These are phyloP conservation scores for Tringa solitaria DNA, from an alignment of 2,113 vertebrate species.

Conservation along the genomic window DNA sequence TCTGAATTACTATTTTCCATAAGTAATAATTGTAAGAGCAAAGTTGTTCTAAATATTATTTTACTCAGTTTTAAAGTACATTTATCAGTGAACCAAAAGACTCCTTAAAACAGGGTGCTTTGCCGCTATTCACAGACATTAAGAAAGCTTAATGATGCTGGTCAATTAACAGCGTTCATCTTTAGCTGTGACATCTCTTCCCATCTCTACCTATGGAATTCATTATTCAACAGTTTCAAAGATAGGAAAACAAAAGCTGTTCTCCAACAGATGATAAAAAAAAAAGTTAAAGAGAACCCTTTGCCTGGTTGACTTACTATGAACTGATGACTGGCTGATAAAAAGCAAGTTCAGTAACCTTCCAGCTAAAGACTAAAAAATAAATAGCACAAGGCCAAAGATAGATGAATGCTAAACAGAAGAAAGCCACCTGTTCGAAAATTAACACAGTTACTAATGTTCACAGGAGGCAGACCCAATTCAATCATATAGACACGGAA, in stretches of 20 bases:
- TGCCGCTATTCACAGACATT: background rate
- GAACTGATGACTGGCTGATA: background rate
- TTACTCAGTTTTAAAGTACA: background rate
- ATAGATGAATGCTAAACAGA: background rate
- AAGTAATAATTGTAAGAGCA: background rate
- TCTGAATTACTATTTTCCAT: background rate
- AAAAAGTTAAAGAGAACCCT: background rate
- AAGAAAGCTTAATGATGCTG: background rate
- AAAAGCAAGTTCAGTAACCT: background rate
- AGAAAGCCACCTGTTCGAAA: background rate
- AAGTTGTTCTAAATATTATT: background rate
- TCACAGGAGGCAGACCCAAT: background rate
- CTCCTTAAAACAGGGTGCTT: background rate
- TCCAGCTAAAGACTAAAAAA: background rate
- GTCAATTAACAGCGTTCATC: background rate
- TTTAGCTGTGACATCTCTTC: background rate
- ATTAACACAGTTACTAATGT: background rate
- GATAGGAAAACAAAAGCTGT: background rate
- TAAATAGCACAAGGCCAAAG: background rate
- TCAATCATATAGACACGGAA: background rate
- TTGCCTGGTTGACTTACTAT: background rate
- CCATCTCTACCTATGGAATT: background rate
- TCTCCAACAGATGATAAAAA: background rate
- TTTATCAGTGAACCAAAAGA: background rate
- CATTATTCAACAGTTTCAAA: constrained; percentile 10